phyloP scores from a whole-genome alignment of 2,797 vertebrate species.

The Eulemur mongoz region DNA sequence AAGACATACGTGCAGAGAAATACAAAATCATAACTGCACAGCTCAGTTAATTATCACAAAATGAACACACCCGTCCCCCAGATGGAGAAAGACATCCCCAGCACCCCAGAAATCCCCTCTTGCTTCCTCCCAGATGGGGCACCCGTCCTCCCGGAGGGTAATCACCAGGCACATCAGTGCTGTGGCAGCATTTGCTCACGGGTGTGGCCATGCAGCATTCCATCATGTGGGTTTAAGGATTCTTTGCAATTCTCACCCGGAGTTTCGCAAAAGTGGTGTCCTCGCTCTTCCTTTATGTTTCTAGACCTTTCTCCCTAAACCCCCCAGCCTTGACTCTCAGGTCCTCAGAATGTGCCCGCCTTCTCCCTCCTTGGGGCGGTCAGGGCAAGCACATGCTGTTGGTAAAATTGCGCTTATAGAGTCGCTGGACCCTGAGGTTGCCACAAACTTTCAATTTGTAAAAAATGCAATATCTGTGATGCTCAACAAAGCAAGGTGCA shows the following conservation, averaged over 20 bases:
- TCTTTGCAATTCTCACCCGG: not conserved
- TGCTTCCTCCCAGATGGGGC: no score
- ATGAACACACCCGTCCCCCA: not conserved
- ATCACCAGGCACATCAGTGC: not conserved
- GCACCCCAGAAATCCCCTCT: not conserved
- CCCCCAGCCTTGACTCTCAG: not conserved
- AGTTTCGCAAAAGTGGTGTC: not conserved
- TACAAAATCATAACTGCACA: not conserved
- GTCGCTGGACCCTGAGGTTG: not conserved
- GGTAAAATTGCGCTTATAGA: not conserved
- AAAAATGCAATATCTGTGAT: not conserved
- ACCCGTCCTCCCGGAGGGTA: no score
- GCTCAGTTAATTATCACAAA: not conserved
- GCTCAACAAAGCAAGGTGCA: not conserved
- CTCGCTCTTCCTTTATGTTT: not conserved
- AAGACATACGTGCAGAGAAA: not conserved
- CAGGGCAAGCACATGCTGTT: no score
- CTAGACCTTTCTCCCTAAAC: not conserved
- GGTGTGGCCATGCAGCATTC: not conserved
- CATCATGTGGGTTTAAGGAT: not conserved
- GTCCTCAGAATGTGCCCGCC: not conserved
- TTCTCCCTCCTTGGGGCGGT: not conserved
- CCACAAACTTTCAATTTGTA: not conserved
- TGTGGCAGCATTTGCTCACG: not conserved
- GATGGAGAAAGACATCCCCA: not conserved